Evolutionary conservation across 1,140 invertebrate species (phyloP).

Genomic region (Manduca sexta): DNA sequence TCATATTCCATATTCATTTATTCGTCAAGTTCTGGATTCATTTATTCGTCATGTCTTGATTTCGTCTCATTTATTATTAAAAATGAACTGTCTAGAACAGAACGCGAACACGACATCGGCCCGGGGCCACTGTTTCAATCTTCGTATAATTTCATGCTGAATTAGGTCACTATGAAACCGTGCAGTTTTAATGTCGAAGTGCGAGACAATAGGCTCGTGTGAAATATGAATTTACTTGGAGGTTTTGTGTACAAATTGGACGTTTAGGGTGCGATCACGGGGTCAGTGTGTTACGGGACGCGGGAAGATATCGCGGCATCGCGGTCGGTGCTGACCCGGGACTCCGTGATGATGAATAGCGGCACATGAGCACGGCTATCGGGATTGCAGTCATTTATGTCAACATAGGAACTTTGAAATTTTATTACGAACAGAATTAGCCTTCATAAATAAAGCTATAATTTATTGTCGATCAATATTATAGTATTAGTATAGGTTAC

Average conservation of each 20-base stretch:
- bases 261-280: slow-evolving; percentile 17
- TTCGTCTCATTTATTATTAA: slow-evolving; percentile 75
- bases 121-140: slow-evolving; percentile 65
- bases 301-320: slow-evolving; percentile 24
- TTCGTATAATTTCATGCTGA: slow-evolving; percentile 64
- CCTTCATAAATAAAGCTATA: no score
- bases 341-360: slow-evolving; percentile 22
- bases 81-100: slow-evolving; percentile 74
- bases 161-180: slow-evolving; percentile 47
- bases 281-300: slow-evolving; percentile 25
- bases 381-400: slow-evolving; percentile 12
- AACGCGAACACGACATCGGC: slow-evolving; percentile 53
- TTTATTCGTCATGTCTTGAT: slow-evolving; percentile 75
- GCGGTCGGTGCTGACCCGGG: slow-evolving; percentile 30
- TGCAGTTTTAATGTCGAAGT: slow-evolving; percentile 2
- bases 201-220: no score
- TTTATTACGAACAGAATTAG: no score
- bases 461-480: no score
- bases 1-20: slow-evolving; percentile 74
- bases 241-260: not conserved
- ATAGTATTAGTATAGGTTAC: no score
- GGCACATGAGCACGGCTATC: slow-evolving; percentile 18
- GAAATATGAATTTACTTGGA: no score
- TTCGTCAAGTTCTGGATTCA: slow-evolving; percentile 74
- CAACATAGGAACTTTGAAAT: slow-evolving; percentile 1